Percentiles rank a stretch among this genome's conserved stretches.
Conservation (phyloP, 2,113 vertebrate species). For the Condylura cristata region DNA sequence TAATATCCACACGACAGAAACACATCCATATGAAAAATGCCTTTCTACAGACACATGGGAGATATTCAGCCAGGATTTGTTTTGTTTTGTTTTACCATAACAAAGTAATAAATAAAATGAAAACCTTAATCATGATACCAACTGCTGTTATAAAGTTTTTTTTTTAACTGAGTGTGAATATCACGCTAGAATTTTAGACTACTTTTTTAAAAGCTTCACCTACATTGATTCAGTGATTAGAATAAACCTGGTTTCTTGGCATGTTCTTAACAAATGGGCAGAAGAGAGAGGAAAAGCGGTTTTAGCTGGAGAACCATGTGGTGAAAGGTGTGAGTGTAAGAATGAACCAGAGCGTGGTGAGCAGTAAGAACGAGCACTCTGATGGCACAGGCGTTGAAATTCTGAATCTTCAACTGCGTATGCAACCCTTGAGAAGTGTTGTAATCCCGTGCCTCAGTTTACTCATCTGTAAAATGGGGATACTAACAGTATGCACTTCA, state of each 20-base stretch:
- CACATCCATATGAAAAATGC: not conserved
- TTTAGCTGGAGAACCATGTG: too few relatives aligned
- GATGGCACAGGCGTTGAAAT: not conserved
- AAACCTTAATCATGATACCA: slow-evolving; percentile 15
- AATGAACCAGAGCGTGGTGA: not conserved
- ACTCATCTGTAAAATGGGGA: not conserved
- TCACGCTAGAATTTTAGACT: not conserved
- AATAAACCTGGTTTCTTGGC: not conserved
- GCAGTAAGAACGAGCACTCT: not conserved
- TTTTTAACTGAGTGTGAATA: not conserved
- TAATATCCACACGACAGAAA: not conserved
- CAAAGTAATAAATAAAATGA: slow-evolving; percentile 36
- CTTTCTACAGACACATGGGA: slow-evolving; percentile 14
- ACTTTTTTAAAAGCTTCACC: not conserved
- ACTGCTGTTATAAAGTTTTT: not conserved
- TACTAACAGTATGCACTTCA: not conserved
- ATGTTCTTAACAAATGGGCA: not conserved
- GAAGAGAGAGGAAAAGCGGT: not conserved
- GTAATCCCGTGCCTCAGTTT: not conserved
- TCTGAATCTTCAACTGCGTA: not conserved
- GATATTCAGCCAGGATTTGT: slow-evolving; percentile 37
- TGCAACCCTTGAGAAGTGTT: not conserved
- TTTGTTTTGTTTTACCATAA: slow-evolving; percentile 49
- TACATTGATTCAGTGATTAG: not conserved
- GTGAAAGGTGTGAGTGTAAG: not conserved